A percentile compares a stretch with the other conserved stretches of the same genome.
These are phyloP conservation scores for Neodiprion virginianus DNA, from an alignment of 1,140 invertebrate genomes.

Conservation along the genomic window DNA sequence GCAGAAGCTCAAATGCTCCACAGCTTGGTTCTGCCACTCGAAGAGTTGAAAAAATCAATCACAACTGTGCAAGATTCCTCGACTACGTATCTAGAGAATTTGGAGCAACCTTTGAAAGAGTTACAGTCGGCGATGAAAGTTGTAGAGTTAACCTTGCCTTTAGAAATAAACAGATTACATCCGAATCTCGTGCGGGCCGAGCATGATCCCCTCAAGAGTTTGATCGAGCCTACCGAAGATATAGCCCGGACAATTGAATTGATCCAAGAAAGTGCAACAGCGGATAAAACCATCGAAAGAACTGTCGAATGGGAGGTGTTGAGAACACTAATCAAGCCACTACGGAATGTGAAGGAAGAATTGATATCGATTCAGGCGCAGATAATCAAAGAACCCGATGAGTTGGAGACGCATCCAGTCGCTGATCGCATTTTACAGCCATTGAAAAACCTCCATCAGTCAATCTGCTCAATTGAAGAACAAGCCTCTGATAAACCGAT, in stretches of 20 bases:
- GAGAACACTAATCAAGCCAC: not conserved
- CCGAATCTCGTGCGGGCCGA: not conserved
- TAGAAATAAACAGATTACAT: not conserved
- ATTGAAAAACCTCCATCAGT: not conserved
- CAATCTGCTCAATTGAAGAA: not conserved
- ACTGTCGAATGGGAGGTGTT: not conserved
- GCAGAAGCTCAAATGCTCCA: constrained; percentile 21
- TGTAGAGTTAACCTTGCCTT: not conserved
- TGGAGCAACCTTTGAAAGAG: constrained; percentile 29
- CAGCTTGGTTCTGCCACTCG: constrained; percentile 23
- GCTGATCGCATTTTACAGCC: not conserved
- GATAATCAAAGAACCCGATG: not conserved
- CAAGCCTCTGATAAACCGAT: not conserved
- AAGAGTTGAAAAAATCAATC: constrained; percentile 28
- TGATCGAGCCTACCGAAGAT: constrained; percentile 2
- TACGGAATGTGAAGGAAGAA: not conserved
- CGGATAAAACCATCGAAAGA: constrained; percentile 10
- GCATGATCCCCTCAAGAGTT: not conserved
- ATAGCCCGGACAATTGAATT: not conserved
- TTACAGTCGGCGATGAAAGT: constrained; percentile 11
- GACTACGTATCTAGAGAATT: constrained; percentile 25
- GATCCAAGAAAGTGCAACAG: not conserved
- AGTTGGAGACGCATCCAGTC: not conserved
- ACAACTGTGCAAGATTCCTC: constrained; percentile 29
- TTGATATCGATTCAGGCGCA: not conserved